phyloP scores from a whole-genome alignment of 2,113 vertebrate genomes.

The Tylochromis polylepis region DNA sequence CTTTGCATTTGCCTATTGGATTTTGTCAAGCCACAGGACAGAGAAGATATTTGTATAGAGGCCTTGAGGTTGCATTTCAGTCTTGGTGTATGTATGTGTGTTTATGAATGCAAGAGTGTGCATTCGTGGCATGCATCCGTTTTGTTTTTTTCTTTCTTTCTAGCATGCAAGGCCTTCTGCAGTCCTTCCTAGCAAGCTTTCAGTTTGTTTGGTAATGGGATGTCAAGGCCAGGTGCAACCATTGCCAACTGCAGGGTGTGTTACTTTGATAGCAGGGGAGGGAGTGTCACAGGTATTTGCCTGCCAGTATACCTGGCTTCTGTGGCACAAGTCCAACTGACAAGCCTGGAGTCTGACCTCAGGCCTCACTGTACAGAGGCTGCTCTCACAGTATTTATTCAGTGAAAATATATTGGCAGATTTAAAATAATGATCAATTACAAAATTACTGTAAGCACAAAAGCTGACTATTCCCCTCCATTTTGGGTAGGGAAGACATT shows the following conservation, averaged over 20 bases:
- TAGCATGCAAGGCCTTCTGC: not conserved
- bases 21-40: not conserved
- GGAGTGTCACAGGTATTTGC: constrained; percentile 17
- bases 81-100: not conserved
- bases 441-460: not conserved
- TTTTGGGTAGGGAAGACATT: not conserved
- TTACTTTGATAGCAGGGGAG: not conserved
- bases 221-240: not conserved
- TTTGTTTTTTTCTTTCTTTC: not conserved
- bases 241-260: constrained; percentile 43
- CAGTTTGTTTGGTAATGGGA: constrained; percentile 1
- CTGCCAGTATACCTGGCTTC: not conserved
- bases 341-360: not conserved
- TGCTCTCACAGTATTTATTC: not conserved
- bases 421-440: not conserved
- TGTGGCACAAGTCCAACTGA: not conserved
- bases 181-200: not conserved
- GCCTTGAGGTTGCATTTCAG: not conserved
- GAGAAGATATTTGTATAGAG: not conserved
- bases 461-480: not conserved
- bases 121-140: not conserved
- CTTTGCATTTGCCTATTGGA: not conserved
- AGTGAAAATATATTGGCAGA: not conserved
- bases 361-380: not conserved
- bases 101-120: not conserved